Base-by-base conservation (phyloP, 2,113 vertebrate species). In the Nansenia antarctica region DNA sequence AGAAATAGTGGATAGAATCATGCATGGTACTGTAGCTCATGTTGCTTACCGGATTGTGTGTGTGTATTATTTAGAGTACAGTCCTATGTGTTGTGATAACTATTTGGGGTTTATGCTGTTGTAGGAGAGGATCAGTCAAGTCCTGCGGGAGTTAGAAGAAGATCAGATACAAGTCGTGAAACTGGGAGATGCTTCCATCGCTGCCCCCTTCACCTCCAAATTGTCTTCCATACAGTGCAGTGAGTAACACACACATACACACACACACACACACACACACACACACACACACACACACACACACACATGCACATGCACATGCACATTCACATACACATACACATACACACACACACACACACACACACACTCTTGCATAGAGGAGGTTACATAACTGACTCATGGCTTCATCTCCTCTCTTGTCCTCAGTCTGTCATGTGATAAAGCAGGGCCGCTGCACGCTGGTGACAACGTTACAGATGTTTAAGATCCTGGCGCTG, bases 391-490 rank as follows among this genome's bases (percentile, higher is more conserved):
- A 11, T 62, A 1, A 9, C 20, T 31, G 2, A 24, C 11, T 1
- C 3, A 9, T 20, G 1, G 8, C 11, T 8, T 26, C 35, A 52
- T 3, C 11, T 62, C 27, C 24, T 31, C n/a, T 55, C 14, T 22
- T 53, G 20, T 54, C 37, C 47, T 0, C 76, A 99, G 97, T 99
- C 76, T 99, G 97, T 81, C 96, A 99, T 35, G 97, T 99, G 71
- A 97, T 99, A 88, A 99, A 99, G 86, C 97, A 99, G 84, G 97
- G 97, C 0, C 96, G 97, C 0, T 99, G 97, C 85, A 99, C 97
- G 0, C 75, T 99, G 37, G 97, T 99, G 26, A 99, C 97, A 0
- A 99, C 97, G 0, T 93, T 99, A 34, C 97, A 99, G 72, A 99
- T 99, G 97, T 99, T 99, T 72, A 99, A 99, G 86, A 99, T 99